These are phyloP conservation scores for Drosophila azteca DNA, from an alignment of 1,140 invertebrate species.

Conservation along the genomic window DNA sequence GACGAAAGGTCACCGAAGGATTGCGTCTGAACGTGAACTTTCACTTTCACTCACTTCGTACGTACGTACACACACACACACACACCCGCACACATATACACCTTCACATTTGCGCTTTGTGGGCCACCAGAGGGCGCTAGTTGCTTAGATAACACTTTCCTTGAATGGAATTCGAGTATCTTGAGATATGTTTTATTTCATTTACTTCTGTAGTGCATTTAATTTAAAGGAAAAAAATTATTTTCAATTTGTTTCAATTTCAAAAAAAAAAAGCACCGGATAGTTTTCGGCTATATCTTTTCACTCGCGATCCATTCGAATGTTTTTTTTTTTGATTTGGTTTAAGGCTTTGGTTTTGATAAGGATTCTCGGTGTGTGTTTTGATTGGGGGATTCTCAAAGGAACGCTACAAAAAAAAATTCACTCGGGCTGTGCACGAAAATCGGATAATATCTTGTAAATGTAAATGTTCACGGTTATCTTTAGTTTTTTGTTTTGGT, in stretches of 20 bases:
- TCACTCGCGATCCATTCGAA: slow-evolving; percentile 11
- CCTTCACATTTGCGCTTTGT: not conserved
- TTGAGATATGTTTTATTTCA: slow-evolving; percentile 33
- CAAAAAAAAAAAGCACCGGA: too few species aligned
- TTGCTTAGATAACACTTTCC: slow-evolving; percentile 65
- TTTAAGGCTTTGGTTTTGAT: slow-evolving; percentile 30
- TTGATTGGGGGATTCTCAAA: not conserved
- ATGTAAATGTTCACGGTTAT: slow-evolving; percentile 20
- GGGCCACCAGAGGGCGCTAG: slow-evolving; percentile 48
- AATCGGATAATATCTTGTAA: slow-evolving; percentile 11
- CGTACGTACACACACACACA: too few species aligned
- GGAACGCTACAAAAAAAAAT: too few species aligned
- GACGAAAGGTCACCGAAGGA: slow-evolving; percentile 47
- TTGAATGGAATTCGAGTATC: not conserved
- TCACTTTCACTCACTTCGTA: slow-evolving; percentile 52
- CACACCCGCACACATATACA: slow-evolving; percentile 12
- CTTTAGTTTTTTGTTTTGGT: slow-evolving; percentile 1
- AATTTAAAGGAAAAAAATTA: not conserved
- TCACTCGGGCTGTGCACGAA: slow-evolving; percentile 6
- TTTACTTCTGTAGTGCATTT: not conserved
- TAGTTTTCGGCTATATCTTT: too few species aligned
- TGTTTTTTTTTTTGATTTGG: slow-evolving; percentile 25
- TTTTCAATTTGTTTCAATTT: slow-evolving; percentile 1
- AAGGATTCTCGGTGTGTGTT: slow-evolving; percentile 42
- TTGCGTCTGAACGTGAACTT: slow-evolving; percentile 50